A percentile compares a stretch with the other conserved stretches of the same genome.
These are phyloP conservation scores for Oreochromis spilurus DNA, from an alignment of 2,113 vertebrate species.

Conservation along the genomic window DNA sequence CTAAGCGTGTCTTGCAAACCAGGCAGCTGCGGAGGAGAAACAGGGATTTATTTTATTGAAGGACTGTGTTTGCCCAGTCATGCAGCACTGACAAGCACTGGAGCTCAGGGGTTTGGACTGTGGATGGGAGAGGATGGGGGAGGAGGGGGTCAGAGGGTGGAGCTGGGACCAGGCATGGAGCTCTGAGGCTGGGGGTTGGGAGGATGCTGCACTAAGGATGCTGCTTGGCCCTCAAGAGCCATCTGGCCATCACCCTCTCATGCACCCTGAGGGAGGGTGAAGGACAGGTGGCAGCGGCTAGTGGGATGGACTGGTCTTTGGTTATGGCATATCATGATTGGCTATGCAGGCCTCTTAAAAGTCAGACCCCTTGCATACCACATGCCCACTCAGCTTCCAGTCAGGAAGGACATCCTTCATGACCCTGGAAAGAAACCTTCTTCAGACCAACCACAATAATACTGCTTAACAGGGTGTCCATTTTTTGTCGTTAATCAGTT, in stretches of 20 bases:
- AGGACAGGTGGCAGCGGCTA: slow-evolving; percentile 70
- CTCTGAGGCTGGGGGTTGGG: slow-evolving; percentile 46
- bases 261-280: slow-evolving; percentile 48
- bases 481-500: background rate
- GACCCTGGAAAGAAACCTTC: background rate
- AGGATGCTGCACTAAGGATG: slow-evolving; percentile 46
- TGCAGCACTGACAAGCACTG: slow-evolving; percentile 68
- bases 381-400: slow-evolving; percentile 2
- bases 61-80: slow-evolving; percentile 66
- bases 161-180: slow-evolving; percentile 45
- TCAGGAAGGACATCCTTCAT: background rate
- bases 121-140: slow-evolving; percentile 3
- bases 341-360: background rate
- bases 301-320: slow-evolving; percentile 37
- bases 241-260: slow-evolving; percentile 66
- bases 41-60: slow-evolving; percentile 51
- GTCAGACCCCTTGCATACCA: background rate
- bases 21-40: slow-evolving; percentile 52
- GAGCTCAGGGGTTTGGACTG: slow-evolving; percentile 43
- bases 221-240: slow-evolving; percentile 62
- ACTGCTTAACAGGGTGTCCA: background rate
- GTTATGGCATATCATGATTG: slow-evolving; percentile 10
- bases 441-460: background rate
- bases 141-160: slow-evolving; percentile 43
- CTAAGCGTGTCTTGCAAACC: slow-evolving; percentile 18